Percentiles rank a stretch among this genome's conserved stretches.
Evolutionary conservation across 2,888 invertebrate species (phyloP).

Genomic region (Drosophila quinaria): DNA sequence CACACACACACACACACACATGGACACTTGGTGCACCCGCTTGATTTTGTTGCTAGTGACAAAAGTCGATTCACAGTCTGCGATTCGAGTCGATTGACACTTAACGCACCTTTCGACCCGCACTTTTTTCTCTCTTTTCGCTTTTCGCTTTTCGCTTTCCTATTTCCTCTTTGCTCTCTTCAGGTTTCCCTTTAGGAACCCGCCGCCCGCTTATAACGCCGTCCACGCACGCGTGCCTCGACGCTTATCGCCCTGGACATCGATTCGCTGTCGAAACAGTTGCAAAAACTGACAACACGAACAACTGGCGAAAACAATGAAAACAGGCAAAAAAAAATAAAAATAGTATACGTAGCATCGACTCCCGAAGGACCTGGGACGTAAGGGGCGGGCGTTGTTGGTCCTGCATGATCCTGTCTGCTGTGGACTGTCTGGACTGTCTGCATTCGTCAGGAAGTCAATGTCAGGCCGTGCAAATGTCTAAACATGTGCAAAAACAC

Average conservation of each 20-base stretch:
- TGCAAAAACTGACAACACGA: constrained; percentile 59
- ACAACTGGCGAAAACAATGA: constrained; percentile 20
- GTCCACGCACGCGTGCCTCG: constrained; percentile 65
- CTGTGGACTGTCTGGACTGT: constrained; percentile 17
- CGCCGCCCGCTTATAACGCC: constrained; percentile 56
- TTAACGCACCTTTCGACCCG: constrained; percentile 75
- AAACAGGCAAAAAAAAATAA: background rate
- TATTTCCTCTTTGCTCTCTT: constrained; percentile 6
- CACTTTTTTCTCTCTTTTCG: constrained; percentile 45
- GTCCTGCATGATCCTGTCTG: constrained; percentile 51
- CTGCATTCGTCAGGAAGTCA: constrained; percentile 66
- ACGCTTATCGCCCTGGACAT: constrained; percentile 40
- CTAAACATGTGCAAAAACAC: constrained; percentile 68
- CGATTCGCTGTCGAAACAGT: constrained; percentile 58
- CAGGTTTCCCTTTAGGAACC: background rate
- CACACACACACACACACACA: background rate
- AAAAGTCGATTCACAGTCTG: constrained; percentile 54
- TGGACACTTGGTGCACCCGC: constrained; percentile 54
- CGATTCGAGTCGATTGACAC: constrained; percentile 34
- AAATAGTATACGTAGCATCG: background rate
- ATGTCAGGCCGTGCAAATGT: constrained; percentile 60
- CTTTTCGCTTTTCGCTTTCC: constrained; percentile 6
- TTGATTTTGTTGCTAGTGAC: constrained; percentile 58
- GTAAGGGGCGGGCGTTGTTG: constrained; percentile 13
- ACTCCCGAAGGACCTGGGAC: background rate